Base-by-base conservation (phyloP, 2,797 vertebrate species). In the Ctenopoma kingsleyae region DNA sequence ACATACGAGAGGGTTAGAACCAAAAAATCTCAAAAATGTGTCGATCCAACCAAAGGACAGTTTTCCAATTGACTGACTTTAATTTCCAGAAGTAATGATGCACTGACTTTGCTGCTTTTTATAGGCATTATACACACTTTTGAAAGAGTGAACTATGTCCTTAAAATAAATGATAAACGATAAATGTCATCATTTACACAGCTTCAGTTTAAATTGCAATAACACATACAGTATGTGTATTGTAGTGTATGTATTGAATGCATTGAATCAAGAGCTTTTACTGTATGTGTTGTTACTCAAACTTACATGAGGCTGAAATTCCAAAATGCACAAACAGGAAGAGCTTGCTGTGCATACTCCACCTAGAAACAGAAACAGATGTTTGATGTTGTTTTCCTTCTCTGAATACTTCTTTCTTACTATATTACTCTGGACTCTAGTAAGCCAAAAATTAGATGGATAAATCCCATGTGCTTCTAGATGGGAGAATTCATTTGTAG, bases 261-360 rank as follows among this genome's bases (percentile, higher is more conserved):
- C 10, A 35, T 11, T 35, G 32, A 13, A 38, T 38, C 30, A 40
- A 3, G 4, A 3, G 4, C 56, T 32, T 47, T 67, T 0, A 27
- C 8, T 11, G 22, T n/a, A 35, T 44, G 8, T 53, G 47, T 8
- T 44, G 53, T 43, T 80, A n/a, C 4, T 75, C 44, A 80, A 87
- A 90, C 95, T 94, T 92, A 95, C 95, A 78, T 91, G 23, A 87
- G 74, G 79, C 81, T 93, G 84, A 94, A 92, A 88, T 95, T 91
- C 94, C 94, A 95, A 81, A 95, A 95, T 53, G 88, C 92, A 73
- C 95, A 95, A 51, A 91, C 64, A 48, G 93, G 90, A 48, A 62
- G 79, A 46, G 80, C 64, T 71, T 53, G 76, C 66, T 83, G 88
- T 19, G 86, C 89, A 80, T 88, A 78, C 53, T 82, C 80, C 72